A percentile compares a stretch with the other conserved stretches of the same genome.
Conservation (phyloP, 2,113 vertebrate genomes). For the Falco punctatus region DNA sequence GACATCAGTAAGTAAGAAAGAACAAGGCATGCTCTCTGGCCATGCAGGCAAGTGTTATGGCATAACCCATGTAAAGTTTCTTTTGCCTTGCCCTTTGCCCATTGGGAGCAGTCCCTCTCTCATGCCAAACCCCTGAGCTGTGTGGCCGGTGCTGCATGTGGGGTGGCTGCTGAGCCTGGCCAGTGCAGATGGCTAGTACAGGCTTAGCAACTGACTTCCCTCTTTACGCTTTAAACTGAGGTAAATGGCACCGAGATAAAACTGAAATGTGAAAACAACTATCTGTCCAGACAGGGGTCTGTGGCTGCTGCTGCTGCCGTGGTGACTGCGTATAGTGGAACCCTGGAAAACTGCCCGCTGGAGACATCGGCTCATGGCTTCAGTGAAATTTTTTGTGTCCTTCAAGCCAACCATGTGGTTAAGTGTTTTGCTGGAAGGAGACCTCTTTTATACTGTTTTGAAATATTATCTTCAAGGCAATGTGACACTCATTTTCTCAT, state of each 20-base stretch:
- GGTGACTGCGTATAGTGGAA: neutral
- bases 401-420: neutral
- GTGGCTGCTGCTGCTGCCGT: neutral
- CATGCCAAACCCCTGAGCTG: neutral
- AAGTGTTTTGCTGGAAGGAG: neutral
- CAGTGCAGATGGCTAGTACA: neutral
- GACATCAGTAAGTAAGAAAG: neutral
- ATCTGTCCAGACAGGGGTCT: too few species aligned
- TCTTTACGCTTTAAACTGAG: neutral
- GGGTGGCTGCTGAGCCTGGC: neutral
- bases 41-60: neutral
- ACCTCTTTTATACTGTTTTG: neutral
- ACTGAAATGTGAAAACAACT: neutral
- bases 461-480: neutral
- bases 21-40: neutral
- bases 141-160: neutral
- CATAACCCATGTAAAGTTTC: neutral
- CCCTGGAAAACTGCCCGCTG: neutral
- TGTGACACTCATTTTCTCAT: neutral
- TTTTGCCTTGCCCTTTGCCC: neutral
- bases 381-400: fast-evolving
- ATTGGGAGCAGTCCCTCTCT: neutral
- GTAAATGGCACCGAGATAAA: neutral
- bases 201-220: too few species aligned
- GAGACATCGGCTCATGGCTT: neutral